phyloP scores from a whole-genome alignment of 2,113 vertebrate genomes.

The Alosa alosa region DNA sequence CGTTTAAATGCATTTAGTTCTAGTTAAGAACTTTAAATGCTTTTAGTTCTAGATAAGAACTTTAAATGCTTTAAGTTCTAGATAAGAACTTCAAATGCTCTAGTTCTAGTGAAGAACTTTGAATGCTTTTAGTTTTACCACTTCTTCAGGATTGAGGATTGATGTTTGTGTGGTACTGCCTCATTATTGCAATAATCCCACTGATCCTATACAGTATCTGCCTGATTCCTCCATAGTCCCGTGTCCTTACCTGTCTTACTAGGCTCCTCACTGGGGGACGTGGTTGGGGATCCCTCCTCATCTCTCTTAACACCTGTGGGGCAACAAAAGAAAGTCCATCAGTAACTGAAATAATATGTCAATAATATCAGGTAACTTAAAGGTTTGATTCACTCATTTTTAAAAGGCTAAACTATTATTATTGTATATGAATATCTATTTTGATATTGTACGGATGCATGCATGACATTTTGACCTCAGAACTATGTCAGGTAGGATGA shows the following conservation, averaged over 20 bases:
- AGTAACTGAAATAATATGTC: background rate
- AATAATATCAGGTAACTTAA: background rate
- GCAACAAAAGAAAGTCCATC: background rate
- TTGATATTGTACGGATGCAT: background rate
- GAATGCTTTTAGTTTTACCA: too few relatives aligned
- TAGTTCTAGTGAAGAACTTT: too few relatives aligned
- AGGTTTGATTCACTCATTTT: background rate
- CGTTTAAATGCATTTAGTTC: background rate
- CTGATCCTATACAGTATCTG: background rate
- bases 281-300: conserved; percentile 38
- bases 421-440: background rate
- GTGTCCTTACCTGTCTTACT: conserved; percentile 53
- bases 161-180: background rate
- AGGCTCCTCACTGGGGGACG: conserved; percentile 34
- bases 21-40: too few relatives aligned
- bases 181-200: background rate
- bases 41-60: too few relatives aligned
- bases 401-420: background rate
- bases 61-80: too few relatives aligned
- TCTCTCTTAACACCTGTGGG: conserved; percentile 41
- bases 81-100: too few relatives aligned
- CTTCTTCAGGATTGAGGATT: too few relatives aligned
- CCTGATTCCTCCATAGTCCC: background rate
- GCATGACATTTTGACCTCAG: too few relatives aligned
- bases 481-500: background rate